Evolutionary conservation across 2,113 vertebrate species (phyloP), one percentile per base, ranked within the genome.

Genomic region (Ramphastos sulfuratus): DNA sequence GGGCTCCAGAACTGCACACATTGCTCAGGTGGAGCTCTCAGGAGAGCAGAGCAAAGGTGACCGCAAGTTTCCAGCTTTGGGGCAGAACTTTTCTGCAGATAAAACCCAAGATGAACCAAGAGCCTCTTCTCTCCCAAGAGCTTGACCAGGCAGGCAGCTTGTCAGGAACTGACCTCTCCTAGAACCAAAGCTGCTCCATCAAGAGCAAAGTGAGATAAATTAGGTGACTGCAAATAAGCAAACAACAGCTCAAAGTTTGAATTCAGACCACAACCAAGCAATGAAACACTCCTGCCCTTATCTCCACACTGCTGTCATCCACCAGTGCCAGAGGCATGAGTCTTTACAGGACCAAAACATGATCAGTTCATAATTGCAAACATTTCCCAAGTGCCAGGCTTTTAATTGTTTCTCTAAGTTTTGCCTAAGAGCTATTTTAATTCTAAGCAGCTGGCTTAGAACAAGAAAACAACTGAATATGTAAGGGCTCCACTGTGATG

Each of bases 381-480:
- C 85, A 18, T 54, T 69, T 94, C 79, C 80, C 64, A 56, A 91
- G 56, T 77, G 91, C 87, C 69, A 78, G 69, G 61, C 67, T 94
- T 92, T 95, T 95, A 96, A 96, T 94, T 91, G 82, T 86, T 94
- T 91, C 85, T 67, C 1, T 48, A 71, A 84, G 54, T 78, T 93
- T 89, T 94, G 94, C 93, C 93, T 78, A 75, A 59, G 46, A 96
- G 95, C 91, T 90, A 70, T 95, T 95, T 94, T 69, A 87, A 96
- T 90, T 90, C 80, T 85, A 69, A 94, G 87, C 89, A 95, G 85
- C 79, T 94, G 89, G 77, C 82, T 91, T 46, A 76, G 82, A 94
- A 93, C 20, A 91, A 39, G 46, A 74, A 95, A 92, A 88, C 79
- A 93, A 84, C 63, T 93, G 82, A 54, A 37, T 74, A 71, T 65